A percentile compares a stretch with the other conserved stretches of the same genome.
These are phyloP conservation scores for Sorex maritimensis DNA, from an alignment of 2,797 vertebrate genomes.

Conservation along the genomic window DNA sequence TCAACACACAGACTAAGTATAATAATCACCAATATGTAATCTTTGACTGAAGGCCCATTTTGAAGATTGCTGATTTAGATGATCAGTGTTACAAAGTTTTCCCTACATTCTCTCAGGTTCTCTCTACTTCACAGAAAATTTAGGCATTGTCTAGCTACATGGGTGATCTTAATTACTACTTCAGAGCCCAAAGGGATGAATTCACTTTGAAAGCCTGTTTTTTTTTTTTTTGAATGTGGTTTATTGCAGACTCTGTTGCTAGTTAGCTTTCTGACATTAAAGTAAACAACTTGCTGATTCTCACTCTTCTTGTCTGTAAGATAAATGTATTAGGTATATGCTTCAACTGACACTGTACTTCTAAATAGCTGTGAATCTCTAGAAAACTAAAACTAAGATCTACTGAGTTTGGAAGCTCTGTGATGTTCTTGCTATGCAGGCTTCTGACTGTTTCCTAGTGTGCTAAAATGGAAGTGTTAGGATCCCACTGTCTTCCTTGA, in stretches of 20 bases:
- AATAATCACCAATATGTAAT: not conserved
- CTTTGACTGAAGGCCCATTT: constrained; percentile 50
- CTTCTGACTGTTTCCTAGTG: not conserved
- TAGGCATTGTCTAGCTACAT: constrained; percentile 55
- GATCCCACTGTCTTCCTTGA: not conserved
- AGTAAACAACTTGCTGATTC: constrained; percentile 72
- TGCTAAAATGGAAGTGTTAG: not conserved
- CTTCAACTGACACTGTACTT: constrained; percentile 77
- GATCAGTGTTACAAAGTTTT: constrained; percentile 24
- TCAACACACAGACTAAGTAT: too few species aligned
- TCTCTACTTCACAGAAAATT: constrained; percentile 36
- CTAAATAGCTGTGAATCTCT: constrained; percentile 70
- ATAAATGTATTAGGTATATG: constrained; percentile 67
- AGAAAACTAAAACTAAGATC: constrained; percentile 60
- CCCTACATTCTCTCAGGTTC: constrained; percentile 45
- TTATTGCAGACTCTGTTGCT: constrained; percentile 77
- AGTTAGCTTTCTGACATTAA: constrained; percentile 80
- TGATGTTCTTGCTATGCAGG: not conserved
- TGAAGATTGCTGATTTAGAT: constrained; percentile 49
- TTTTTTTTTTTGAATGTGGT: constrained; percentile 75
- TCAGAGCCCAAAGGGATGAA: constrained; percentile 63
- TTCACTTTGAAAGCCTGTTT: constrained; percentile 79
- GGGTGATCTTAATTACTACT: constrained; percentile 78
- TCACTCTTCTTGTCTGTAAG: constrained; percentile 51
- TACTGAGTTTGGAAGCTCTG: not conserved